Conservation (phyloP, 2,888 invertebrate species). For the Aphidius colemani region DNA sequence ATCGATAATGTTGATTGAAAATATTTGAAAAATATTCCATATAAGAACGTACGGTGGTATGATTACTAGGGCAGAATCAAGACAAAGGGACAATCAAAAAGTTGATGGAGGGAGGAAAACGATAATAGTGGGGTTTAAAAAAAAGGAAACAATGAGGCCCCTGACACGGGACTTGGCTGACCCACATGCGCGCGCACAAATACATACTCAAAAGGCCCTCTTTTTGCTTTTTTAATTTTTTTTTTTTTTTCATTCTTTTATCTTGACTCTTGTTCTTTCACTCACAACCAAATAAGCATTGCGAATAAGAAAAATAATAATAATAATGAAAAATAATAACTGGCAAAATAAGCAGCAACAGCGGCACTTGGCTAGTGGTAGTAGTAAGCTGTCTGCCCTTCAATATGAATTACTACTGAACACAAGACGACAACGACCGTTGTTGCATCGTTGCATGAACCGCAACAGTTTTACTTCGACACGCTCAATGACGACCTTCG, state of each 20-base stretch:
- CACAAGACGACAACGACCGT: not conserved
- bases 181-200: not conserved
- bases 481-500: not conserved
- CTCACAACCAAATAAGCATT: no score
- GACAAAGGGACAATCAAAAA: constrained; percentile 45
- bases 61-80: constrained; percentile 33
- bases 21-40: no score
- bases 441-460: constrained; percentile 4
- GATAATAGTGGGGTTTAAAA: constrained; percentile 12
- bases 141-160: constrained; percentile 19
- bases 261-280: no score
- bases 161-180: constrained; percentile 13
- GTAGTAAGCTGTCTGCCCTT: constrained; percentile 12
- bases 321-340: no score
- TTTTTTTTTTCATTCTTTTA: no score
- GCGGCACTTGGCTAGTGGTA: no score
- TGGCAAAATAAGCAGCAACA: no score
- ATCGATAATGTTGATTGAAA: no score
- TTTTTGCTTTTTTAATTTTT: no score
- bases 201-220: no score
- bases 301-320: no score
- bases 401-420: constrained; percentile 11
- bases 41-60: constrained; percentile 7
- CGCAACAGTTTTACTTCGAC: constrained; percentile 12
- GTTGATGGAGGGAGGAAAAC: constrained; percentile 25